Conservation (phyloP, 1,140 invertebrate species). For the Temnothorax curvispinosus region DNA sequence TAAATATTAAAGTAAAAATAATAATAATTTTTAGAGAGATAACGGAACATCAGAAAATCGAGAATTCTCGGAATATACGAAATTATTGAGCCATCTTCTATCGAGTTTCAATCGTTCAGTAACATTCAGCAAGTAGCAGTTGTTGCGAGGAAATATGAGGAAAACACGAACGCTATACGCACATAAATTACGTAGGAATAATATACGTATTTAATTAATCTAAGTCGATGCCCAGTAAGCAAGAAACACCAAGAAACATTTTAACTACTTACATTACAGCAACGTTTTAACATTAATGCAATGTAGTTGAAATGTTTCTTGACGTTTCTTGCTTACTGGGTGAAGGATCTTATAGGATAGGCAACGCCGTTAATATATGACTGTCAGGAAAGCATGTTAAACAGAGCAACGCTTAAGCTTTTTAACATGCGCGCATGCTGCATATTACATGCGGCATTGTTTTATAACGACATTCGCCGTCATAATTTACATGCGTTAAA, state of each 20-base stretch:
- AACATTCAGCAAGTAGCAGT: neutral
- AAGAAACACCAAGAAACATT: too few species aligned
- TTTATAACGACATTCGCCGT: neutral
- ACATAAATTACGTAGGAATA: neutral
- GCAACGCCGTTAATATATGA: neutral
- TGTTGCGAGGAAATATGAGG: neutral
- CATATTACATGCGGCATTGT: constrained; percentile 12
- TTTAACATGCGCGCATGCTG: neutral
- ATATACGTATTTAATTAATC: neutral
- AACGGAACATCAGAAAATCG: neutral
- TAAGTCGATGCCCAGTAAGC: too few species aligned
- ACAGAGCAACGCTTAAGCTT: constrained; percentile 12
- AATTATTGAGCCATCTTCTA: neutral
- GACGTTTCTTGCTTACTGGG: too few species aligned
- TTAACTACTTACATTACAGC: too few species aligned
- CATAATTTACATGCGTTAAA: neutral
- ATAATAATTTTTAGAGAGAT: neutral
- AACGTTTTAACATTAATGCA: too few species aligned
- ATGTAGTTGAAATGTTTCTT: too few species aligned
- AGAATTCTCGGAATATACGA: neutral
- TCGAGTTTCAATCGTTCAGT: neutral
- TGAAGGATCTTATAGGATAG: neutral
- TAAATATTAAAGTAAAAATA: neutral
- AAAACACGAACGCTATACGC: neutral
- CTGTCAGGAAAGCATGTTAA: constrained; percentile 13